These are phyloP conservation scores for Pteromalus puparum DNA, from an alignment of 1,140 invertebrate genomes.

Conservation along the genomic window DNA sequence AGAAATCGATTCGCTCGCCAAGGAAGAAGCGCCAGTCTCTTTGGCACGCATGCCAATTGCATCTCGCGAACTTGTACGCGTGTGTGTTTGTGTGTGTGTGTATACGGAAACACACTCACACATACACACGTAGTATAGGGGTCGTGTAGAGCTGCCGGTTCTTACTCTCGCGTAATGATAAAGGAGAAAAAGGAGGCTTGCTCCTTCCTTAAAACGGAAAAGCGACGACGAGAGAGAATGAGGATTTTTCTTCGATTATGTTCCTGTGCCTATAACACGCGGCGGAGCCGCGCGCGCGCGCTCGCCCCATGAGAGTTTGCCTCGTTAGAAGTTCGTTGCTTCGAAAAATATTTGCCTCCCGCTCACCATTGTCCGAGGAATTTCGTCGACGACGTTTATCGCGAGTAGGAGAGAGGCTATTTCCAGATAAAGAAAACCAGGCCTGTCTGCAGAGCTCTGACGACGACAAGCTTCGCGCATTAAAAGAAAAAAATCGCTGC, in stretches of 20 bases:
- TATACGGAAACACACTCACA: background rate
- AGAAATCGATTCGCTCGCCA: constrained; percentile 60
- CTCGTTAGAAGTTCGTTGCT: constrained; percentile 41
- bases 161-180: background rate
- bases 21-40: constrained; percentile 33
- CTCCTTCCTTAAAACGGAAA: constrained; percentile 22
- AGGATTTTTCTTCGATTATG: constrained; percentile 34
- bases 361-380: constrained; percentile 35
- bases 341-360: constrained; percentile 34
- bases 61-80: constrained; percentile 46
- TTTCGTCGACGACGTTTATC: constrained; percentile 37
- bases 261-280: background rate
- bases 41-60: constrained; percentile 28
- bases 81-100: background rate
- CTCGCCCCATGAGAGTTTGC: constrained; percentile 22
- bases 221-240: constrained; percentile 11
- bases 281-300: background rate
- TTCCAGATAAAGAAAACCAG: constrained; percentile 43
- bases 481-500: constrained; percentile 35
- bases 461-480: constrained; percentile 30
- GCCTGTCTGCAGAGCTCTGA: background rate
- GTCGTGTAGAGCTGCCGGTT: background rate
- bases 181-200: background rate
- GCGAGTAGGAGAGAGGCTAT: constrained; percentile 10
- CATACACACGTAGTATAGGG: background rate